Evolutionary conservation across 2,797 vertebrate genomes (phyloP).

Genomic region (Pitangus sulphuratus): DNA sequence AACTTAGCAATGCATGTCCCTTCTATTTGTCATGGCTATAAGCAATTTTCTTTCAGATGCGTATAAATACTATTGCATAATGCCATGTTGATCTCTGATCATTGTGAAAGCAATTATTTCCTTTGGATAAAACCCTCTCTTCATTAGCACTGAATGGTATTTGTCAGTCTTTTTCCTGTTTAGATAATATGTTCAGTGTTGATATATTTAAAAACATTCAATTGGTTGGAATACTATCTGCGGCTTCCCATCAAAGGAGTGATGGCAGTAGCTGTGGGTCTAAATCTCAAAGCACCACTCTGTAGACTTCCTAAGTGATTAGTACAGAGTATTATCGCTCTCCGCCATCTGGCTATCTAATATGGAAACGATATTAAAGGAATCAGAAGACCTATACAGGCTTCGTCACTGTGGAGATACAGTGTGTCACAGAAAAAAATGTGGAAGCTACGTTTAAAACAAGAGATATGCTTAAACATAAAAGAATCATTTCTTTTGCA

Average conservation of each 20-base stretch:
- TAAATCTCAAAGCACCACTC: slow-evolving; percentile 75
- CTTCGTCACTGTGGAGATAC: background rate
- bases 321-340: slow-evolving; percentile 77
- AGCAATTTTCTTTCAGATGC: background rate
- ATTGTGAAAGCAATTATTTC: slow-evolving; percentile 13
- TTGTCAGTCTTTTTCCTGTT: slow-evolving; percentile 63
- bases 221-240: slow-evolving; percentile 41
- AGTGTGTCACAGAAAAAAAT: background rate
- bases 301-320: slow-evolving; percentile 80
- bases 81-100: background rate
- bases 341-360: slow-evolving; percentile 80
- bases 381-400: slow-evolving; percentile 44
- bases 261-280: slow-evolving; percentile 56
- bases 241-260: slow-evolving; percentile 12
- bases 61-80: background rate
- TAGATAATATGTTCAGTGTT: slow-evolving; percentile 46
- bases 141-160: slow-evolving; percentile 48
- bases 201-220: slow-evolving; percentile 32
- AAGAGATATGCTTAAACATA: background rate
- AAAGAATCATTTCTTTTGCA: background rate
- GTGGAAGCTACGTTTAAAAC: background rate
- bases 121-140: slow-evolving; percentile 9
- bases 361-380: slow-evolving; percentile 73
- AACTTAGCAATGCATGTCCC: background rate
- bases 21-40: background rate